A percentile compares a stretch with the other conserved stretches of the same genome.
Evolutionary conservation across 2,888 invertebrate genomes (phyloP).

Genomic region (Polyploca ridens): DNA sequence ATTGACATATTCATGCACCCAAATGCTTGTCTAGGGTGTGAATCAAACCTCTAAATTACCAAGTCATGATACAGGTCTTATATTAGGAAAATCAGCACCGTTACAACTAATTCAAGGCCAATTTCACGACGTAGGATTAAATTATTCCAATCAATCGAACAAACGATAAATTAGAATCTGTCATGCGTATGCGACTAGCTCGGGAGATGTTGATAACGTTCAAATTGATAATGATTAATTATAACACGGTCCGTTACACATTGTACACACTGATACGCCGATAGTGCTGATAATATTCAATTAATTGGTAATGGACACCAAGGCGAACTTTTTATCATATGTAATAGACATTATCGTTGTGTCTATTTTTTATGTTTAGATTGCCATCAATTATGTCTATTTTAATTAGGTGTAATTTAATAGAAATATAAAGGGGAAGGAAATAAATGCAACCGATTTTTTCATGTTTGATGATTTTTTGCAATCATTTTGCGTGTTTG

Average conservation of each 20-base stretch:
- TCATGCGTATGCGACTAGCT: constrained; percentile 31
- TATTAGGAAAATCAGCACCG: constrained; percentile 1
- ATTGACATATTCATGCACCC: no score
- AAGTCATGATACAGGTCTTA: no score
- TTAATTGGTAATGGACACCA: constrained; percentile 2
- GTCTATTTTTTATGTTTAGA: neutral
- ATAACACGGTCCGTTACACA: constrained; percentile 42
- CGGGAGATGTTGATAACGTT: constrained; percentile 53
- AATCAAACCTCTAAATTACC: no score
- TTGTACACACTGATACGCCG: constrained; percentile 32
- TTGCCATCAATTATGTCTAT: neutral
- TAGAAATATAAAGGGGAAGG: no score
- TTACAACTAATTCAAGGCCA: neutral
- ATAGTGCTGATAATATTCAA: constrained; percentile 36
- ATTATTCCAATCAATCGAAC: constrained; percentile 57
- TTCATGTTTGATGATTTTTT: neutral
- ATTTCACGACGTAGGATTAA: constrained; percentile 32
- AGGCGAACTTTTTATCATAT: constrained; percentile 8
- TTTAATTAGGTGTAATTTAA: neutral
- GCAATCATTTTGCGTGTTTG: neutral
- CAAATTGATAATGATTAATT: constrained; percentile 53
- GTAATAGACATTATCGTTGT: constrained; percentile 1
- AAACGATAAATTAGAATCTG: constrained; percentile 58
- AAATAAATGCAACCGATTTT: no score
- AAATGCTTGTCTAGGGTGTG: no score